Base-by-base conservation (phyloP, 2,888 invertebrate genomes). In the Tetheella fluctuosa region DNA sequence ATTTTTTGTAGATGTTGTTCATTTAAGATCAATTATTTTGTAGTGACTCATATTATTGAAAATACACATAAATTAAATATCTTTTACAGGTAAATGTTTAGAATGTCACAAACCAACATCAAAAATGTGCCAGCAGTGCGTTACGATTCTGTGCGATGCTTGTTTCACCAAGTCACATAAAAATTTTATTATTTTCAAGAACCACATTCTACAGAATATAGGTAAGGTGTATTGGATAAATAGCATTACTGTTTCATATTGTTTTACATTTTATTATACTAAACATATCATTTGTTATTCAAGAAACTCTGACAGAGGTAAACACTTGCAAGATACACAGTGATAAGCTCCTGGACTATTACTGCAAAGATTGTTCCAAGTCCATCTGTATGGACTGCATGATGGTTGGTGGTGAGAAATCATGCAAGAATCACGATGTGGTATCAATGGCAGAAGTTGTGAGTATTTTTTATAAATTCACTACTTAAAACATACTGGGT, bases 81-180 rank as follows among this genome's bases (percentile, higher is more conserved):
- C 59, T 59, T 13, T 74, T 77, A 1, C 77, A 93, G 93, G 83
- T 15, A 64, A 81, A 62, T 93, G 93, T 59, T 60, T 86, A 57
- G 90, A 92, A 67, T 93, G 93, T 59, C 77, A 78, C 59, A 74
- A 71, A 5, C 61, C 63, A 23, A 87, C 91, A 39, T 65, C 76
- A 20, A 90, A 87, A 74, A 88, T 87, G 82, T 93, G 93, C 71
- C 79, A 86, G 64, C 88, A 92, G 58, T 93, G 93, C 76, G 73
- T 68, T 17, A 85, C 78, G 8, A 74, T 84, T 57, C 71, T 92
- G 37, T 93, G 93, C 72, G 85, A 88, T 2, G 62, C 68, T 28
- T 93, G 93, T 68, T 93, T 93, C 61, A 86, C 81, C 60, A 91
- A 88, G 75, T 81, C 85, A 7, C 93, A 93, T 67, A 90, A 89